Conservation (phyloP, 30 jellyfish, hydroid and myxozoan species). For the Aurelia coerulea region DNA sequence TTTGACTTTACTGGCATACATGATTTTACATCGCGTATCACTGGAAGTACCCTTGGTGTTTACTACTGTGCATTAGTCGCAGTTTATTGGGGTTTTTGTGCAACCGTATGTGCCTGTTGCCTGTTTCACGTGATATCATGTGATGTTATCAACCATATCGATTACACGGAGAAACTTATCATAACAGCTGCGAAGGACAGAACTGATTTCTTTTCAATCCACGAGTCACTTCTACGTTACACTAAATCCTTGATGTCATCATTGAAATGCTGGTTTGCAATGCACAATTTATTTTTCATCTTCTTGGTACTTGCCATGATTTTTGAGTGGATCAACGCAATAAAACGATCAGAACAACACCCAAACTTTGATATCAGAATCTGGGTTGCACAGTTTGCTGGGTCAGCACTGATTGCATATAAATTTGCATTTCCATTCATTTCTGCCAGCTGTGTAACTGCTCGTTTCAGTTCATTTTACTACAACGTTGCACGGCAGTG, state of each 20-base stretch:
- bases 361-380: background rate
- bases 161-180: slow-evolving; percentile 23
- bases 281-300: slow-evolving; percentile 30
- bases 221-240: slow-evolving; percentile 33
- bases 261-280: slow-evolving; percentile 46
- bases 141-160: slow-evolving; percentile 28
- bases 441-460: slow-evolving; percentile 53
- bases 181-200: slow-evolving; percentile 16
- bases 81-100: slow-evolving; percentile 46
- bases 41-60: slow-evolving; percentile 9
- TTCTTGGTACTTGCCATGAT: slow-evolving; percentile 35
- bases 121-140: slow-evolving; percentile 39
- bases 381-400: slow-evolving; percentile 48
- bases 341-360: slow-evolving; percentile 37
- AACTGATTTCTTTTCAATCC: slow-evolving; percentile 16
- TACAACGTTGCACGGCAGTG: slow-evolving; percentile 34
- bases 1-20: slow-evolving; percentile 36
- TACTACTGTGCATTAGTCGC: slow-evolving; percentile 14
- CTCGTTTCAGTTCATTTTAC: slow-evolving; percentile 29
- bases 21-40: slow-evolving; percentile 17
- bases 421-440: slow-evolving; percentile 49
- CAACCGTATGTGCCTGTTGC: slow-evolving; percentile 46
- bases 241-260: slow-evolving; percentile 8
- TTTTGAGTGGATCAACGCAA: slow-evolving; percentile 54
- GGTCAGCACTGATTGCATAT: slow-evolving; percentile 39